Conservation (phyloP, 2,888 invertebrate genomes). For the Chrysodeixis includens region DNA sequence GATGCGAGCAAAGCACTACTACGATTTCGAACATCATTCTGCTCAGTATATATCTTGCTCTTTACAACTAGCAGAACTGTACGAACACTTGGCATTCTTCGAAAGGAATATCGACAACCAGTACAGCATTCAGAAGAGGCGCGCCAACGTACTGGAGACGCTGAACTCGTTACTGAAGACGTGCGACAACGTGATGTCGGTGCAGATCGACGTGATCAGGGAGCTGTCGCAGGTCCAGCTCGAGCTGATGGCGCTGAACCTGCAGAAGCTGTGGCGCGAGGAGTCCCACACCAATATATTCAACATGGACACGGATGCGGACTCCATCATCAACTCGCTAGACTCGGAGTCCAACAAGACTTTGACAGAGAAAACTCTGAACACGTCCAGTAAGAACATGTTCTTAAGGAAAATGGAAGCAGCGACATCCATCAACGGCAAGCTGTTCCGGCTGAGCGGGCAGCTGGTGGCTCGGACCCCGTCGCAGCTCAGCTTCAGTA, state of each 20-base stretch:
- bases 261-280: conserved; percentile 88
- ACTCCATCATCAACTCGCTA: conserved; percentile 81
- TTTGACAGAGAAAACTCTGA: conserved; percentile 79
- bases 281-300: conserved; percentile 83
- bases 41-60: conserved; percentile 90
- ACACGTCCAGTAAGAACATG: conserved; percentile 77
- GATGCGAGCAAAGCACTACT: conserved; percentile 89
- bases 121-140: conserved; percentile 89
- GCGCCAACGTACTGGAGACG: conserved; percentile 89
- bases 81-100: conserved; percentile 92
- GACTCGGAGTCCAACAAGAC: conserved; percentile 82
- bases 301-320: conserved; percentile 77
- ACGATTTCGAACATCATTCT: conserved; percentile 89
- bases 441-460: conserved; percentile 78
- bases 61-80: conserved; percentile 90
- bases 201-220: conserved; percentile 87
- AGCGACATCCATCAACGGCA: conserved; percentile 80
- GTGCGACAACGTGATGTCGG: conserved; percentile 86
- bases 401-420: conserved; percentile 85
- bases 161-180: conserved; percentile 87
- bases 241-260: conserved; percentile 90
- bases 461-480: conserved; percentile 74
- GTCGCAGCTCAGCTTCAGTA: conserved; percentile 74
- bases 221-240: conserved; percentile 90
- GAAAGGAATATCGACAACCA: conserved; percentile 91